phyloP scores from a whole-genome alignment of 2,888 invertebrate species.

The Gortyna flavago region DNA sequence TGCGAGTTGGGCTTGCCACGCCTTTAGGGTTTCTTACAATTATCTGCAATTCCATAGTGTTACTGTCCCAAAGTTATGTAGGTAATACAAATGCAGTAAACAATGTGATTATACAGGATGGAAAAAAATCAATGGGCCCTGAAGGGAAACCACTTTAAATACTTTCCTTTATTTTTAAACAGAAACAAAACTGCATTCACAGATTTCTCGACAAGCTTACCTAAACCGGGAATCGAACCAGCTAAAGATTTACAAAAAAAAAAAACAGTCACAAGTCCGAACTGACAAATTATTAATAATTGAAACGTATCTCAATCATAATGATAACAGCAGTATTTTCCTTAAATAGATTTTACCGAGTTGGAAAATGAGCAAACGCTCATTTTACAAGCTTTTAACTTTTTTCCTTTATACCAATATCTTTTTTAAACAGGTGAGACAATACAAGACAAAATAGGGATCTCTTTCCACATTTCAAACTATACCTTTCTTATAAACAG shows the following conservation, averaged over 20 bases:
- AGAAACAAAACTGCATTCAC: too few species aligned
- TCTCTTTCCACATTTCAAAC: too few species aligned
- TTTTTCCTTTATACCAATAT: too few species aligned
- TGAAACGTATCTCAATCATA: conserved; percentile 11
- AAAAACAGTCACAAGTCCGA: not conserved
- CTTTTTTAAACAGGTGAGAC: not conserved
- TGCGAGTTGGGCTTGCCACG: too few species aligned
- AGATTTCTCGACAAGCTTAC: too few species aligned
- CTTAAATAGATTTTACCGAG: not conserved
- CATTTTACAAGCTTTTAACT: too few species aligned
- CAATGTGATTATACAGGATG: not conserved
- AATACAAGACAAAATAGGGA: not conserved
- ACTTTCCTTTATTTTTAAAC: too few species aligned
- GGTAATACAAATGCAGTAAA: not conserved
- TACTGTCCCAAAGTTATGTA: not conserved
- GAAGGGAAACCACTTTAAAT: too few species aligned
- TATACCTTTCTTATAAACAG: not conserved
- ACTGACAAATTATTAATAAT: conserved; percentile 19
- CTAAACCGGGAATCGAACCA: too few species aligned
- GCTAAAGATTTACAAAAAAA: too few species aligned
- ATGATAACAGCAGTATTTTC: conserved; percentile 20
- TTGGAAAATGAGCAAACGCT: too few species aligned
- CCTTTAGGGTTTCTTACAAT: conserved; percentile 1
- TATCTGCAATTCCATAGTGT: not conserved
- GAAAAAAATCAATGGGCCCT: too few species aligned